Percentiles rank a stretch among this genome's conserved stretches.
These are phyloP conservation scores for Leptoclinus maculatus DNA, from an alignment of 2,797 vertebrate genomes.

Conservation along the genomic window DNA sequence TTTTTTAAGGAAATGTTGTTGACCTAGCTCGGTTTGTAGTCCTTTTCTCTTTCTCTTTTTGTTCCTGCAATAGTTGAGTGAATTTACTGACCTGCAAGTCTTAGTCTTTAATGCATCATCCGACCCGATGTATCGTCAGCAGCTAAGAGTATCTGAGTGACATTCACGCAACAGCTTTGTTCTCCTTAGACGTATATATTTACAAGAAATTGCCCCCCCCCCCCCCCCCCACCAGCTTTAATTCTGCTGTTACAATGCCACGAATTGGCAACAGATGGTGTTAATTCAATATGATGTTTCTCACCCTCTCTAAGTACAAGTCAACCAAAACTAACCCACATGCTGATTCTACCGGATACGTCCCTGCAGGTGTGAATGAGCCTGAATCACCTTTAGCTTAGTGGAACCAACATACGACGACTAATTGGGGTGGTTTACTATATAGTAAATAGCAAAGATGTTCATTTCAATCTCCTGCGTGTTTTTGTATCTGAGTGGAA, in stretches of 20 bases:
- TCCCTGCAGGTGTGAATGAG: constrained; percentile 53
- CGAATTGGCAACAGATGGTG: constrained; percentile 32
- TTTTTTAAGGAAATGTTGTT: constrained; percentile 50
- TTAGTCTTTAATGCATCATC: constrained; percentile 57
- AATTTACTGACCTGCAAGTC: constrained; percentile 75
- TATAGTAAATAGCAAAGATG: constrained; percentile 69
- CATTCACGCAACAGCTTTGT: constrained; percentile 22
- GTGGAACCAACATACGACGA: constrained; percentile 47
- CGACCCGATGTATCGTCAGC: constrained; percentile 63
- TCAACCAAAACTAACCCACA: constrained; percentile 51
- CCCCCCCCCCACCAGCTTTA: neutral
- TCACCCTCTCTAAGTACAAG: constrained; percentile 37
- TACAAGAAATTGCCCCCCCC: constrained; percentile 23
- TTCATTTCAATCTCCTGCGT: constrained; percentile 77
- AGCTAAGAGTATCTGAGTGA: constrained; percentile 46
- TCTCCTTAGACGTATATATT: constrained; percentile 14
- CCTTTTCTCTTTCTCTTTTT: constrained; percentile 13
- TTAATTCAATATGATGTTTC: constrained; percentile 31
- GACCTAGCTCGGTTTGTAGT: constrained; percentile 56
- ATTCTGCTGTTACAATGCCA: constrained; percentile 29
- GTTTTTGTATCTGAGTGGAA: constrained; percentile 82
- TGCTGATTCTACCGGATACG: constrained; percentile 46
- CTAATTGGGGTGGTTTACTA: constrained; percentile 68
- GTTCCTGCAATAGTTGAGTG: constrained; percentile 66
- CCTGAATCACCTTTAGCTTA: constrained; percentile 49